Evolutionary conservation across 2,797 vertebrate genomes (phyloP), one percentile per base, ranked within the genome.

Genomic region (Urophycis tenuis): DNA sequence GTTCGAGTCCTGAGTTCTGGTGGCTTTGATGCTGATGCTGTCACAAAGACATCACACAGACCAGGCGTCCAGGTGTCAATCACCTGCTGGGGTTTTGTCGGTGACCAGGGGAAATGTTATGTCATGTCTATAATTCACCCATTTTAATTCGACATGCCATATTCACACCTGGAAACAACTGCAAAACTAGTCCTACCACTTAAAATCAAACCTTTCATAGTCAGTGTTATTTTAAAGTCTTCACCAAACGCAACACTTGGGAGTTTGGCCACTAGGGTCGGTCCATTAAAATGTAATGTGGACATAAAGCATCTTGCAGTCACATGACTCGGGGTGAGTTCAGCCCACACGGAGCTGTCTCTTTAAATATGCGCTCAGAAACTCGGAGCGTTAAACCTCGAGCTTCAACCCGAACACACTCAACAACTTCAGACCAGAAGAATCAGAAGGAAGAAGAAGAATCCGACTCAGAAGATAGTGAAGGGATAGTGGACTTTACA

Each of bases 321-420:
- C 33, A 39, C 10, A 22, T 39, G 71, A 36, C 22, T 53, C 22
- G 0, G 41, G 6, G 32, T 15, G 53, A 60, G 17, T 19, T 36
- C 15, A 14, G 30, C 72, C 32, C 77, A 73, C 53, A 75, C 25
- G 75, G 34, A 76, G 75, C 90, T 94, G 92, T 90, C 90, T 82
- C 92, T 89, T 93, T 92, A 92, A 92, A 91, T 89, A 86, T 82
- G 87, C 85, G 81, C 84, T 81, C 87, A 78, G 87, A 86, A 83
- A 86, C 90, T 92, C 87, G 88, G 78, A 91, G 90, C 89, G 83
- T 91, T 86, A 73, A 89, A 90, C 86, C 87, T 90, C 82, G 86
- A 89, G 87, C 88, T 88, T 84, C 75, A 84, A 89, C 84, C n/a
- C 60, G 11, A 29, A 67, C 25, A 60, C 53, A 25, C 53, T n/a